Percentiles rank a stretch among this genome's conserved stretches.
Evolutionary conservation across 37 sponge, comb jelly and placozoan genomes (phyloP).

Genomic region (Beroe ovata): DNA sequence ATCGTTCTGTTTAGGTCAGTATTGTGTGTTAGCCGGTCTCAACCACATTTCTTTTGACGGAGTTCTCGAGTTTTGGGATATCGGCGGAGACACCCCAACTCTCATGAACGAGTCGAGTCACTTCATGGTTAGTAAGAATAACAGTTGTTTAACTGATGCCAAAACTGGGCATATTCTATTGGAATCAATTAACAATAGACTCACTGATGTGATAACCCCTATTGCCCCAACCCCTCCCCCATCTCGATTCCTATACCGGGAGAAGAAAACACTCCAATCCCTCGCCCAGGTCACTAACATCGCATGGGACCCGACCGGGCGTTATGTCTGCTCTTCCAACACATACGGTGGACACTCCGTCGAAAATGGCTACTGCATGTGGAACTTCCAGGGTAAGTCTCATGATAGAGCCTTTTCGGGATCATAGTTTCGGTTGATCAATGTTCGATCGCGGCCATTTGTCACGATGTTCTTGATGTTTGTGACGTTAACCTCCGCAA

Average conservation of each 20-base stretch:
- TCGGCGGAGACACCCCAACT: constrained; percentile 71
- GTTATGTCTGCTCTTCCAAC: constrained; percentile 83
- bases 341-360: constrained; percentile 75
- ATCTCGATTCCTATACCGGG: too few relatives aligned
- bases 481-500: too few relatives aligned
- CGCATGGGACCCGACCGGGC: constrained; percentile 98
- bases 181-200: background rate
- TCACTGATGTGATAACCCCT: too few relatives aligned
- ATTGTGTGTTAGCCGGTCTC: constrained; percentile 49
- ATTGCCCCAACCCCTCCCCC: too few relatives aligned
- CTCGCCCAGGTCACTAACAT: constrained; percentile 79
- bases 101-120: constrained; percentile 82
- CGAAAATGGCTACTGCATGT: constrained; percentile 89
- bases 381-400: constrained; percentile 90
- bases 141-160: too few relatives aligned
- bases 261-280: too few relatives aligned
- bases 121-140: constrained; percentile 68
- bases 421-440: too few relatives aligned
- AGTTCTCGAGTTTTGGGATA: constrained; percentile 88
- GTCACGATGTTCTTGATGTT: too few relatives aligned
- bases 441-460: too few relatives aligned
- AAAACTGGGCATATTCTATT: background rate
- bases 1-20: constrained; percentile 5
- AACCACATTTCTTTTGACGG: constrained; percentile 73
- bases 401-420: too few relatives aligned